Evolutionary conservation across 2,113 vertebrate genomes (phyloP), one percentile per base, ranked within the genome.

Genomic region (Callaeas wilsoni): DNA sequence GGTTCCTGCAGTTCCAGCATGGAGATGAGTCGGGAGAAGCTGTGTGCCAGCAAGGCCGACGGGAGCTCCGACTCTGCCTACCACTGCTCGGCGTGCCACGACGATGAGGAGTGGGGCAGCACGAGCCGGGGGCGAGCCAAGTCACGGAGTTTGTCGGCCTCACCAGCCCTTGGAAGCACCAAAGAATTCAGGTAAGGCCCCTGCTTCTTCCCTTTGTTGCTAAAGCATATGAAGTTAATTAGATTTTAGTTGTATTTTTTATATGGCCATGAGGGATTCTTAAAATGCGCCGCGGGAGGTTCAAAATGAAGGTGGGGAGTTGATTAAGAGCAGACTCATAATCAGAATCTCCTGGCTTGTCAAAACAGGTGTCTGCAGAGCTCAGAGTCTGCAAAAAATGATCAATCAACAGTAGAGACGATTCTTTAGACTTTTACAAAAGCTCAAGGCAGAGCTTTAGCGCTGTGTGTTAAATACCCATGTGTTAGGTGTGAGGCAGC

Each of bases 71-170:
- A 98, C 14, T 47, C 98, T 7, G 89, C 96, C 1, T 98, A 96
- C 96, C 98, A 98, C 95, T 99, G 99, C 89, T 95, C 98, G 1
- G 89, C 98, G 0, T 99, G 98, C 35, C 98, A 98, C 0, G 97
- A 95, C n/a, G 98, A 97, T 1, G 98, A 99, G 57, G 97, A 98
- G 29, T 85, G 96, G 53, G 93, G 90, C 86, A 97, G 83, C 22
- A 89, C 77, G 8, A 97, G 97, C 64, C 97, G 98, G 64, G 98
- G 98, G 1, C 98, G 98, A 42, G 83, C 98, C 37, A 99, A 99
- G 97, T 96, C 98, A 68, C 98, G 99, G 49, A 99, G 99, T 78
- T 94, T 99, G 90, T 99, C 99, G 13, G 98, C 98, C 52, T 99
- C 99, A 3, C 98, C 99, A 1, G 98, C 98, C 77, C 71, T 97